Evolutionary conservation across 2,113 vertebrate species (phyloP).

Genomic region (Pterocles burchelli): DNA sequence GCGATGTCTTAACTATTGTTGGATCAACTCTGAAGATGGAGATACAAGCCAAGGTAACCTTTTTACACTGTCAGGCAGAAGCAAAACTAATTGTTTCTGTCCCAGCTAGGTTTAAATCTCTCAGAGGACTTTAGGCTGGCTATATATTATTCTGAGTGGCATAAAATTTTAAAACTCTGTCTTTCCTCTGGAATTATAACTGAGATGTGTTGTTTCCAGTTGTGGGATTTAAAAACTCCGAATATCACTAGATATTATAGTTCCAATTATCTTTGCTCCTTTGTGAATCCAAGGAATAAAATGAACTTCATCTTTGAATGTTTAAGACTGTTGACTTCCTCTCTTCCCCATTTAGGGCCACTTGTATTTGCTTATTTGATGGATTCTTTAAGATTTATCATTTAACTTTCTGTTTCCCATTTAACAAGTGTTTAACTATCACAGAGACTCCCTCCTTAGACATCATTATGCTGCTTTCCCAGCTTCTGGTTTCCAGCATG

Average conservation of each 20-base stretch:
- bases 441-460: neutral
- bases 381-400: neutral
- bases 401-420: neutral
- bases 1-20: slow-evolving; percentile 85
- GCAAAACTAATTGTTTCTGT: neutral
- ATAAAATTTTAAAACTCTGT: neutral
- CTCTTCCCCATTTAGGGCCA: neutral
- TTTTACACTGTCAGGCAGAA: neutral
- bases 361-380: neutral
- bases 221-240: neutral
- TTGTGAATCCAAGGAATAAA: neutral
- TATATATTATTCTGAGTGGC: neutral
- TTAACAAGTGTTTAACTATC: neutral
- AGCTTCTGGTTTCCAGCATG: neutral
- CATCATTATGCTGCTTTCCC: neutral
- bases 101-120: neutral
- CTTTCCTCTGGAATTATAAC: neutral
- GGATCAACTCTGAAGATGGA: slow-evolving; percentile 93
- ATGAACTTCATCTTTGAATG: neutral
- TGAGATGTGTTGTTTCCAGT: neutral
- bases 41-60: slow-evolving; percentile 90
- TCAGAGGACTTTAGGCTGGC: neutral
- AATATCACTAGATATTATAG: neutral
- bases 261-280: neutral
- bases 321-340: neutral